A percentile compares a stretch with the other conserved stretches of the same genome.
These are phyloP conservation scores for Tyto alba DNA, from an alignment of 2,113 vertebrate species.

Conservation along the genomic window DNA sequence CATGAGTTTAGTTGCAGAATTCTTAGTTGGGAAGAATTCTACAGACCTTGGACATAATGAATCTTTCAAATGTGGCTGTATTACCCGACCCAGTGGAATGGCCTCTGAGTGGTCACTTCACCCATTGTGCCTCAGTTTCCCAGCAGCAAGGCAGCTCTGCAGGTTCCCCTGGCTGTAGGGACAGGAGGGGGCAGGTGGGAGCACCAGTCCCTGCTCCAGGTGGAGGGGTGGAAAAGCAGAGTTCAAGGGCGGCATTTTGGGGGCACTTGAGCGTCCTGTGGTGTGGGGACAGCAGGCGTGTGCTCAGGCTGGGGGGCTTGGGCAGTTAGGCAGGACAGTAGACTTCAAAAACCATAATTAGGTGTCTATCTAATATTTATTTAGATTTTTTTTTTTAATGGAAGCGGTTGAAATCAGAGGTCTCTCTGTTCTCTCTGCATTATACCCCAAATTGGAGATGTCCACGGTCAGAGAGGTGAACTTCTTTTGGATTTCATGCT, in stretches of 20 bases:
- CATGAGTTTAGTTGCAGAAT: no score
- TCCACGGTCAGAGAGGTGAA: background rate
- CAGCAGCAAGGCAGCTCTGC: background rate
- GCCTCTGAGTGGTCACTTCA: background rate
- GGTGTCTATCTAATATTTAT: background rate
- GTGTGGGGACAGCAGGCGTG: background rate
- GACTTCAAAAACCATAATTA: background rate
- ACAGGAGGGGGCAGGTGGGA: background rate
- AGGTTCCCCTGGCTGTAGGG: background rate
- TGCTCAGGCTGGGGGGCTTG: background rate
- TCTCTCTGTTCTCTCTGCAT: background rate
- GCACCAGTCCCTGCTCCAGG: background rate
- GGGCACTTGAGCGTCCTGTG: no score
- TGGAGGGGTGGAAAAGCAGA: background rate
- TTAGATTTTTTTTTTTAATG: background rate
- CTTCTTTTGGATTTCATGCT: background rate
- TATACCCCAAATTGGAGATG: background rate
- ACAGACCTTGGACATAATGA: fast-evolving
- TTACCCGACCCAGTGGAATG: background rate
- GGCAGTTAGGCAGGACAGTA: no score
- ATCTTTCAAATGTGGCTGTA: fast-evolving
- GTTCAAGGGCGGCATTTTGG: background rate
- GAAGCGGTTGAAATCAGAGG: background rate
- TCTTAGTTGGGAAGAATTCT: fast-evolving
- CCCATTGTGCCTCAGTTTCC: background rate